phyloP scores from a whole-genome alignment of 2,888 invertebrate species.

The Julus scanicus region DNA sequence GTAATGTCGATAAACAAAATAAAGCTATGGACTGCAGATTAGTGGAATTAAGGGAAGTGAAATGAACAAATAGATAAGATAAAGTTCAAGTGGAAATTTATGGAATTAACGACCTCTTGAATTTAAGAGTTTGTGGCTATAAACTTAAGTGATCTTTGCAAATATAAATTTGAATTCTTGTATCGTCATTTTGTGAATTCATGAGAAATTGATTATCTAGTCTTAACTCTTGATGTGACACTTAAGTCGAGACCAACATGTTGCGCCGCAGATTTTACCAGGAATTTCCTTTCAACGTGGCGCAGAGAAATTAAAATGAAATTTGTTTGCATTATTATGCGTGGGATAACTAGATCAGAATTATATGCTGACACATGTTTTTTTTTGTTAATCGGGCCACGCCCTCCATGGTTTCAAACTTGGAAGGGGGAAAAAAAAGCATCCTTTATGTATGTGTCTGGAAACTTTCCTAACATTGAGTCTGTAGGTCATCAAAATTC shows the following conservation, averaged over 20 bases:
- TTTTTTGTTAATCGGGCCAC: not conserved
- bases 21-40: too few species aligned
- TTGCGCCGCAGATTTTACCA: not conserved
- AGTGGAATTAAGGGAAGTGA: too few species aligned
- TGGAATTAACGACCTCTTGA: too few species aligned
- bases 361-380: not conserved
- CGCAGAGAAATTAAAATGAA: too few species aligned
- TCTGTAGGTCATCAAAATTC: not conserved
- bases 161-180: not conserved
- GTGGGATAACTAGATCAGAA: not conserved
- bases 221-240: not conserved
- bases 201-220: too few species aligned
- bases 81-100: too few species aligned
- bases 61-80: too few species aligned
- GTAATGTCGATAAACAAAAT: too few species aligned
- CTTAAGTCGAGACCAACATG: not conserved
- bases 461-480: constrained; percentile 3
- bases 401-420: not conserved
- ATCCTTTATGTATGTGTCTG: not conserved
- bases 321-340: not conserved
- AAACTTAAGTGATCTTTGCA: too few species aligned
- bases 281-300: too few species aligned
- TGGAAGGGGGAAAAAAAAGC: not conserved
- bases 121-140: too few species aligned
- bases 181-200: not conserved